Percentiles rank a stretch among this genome's conserved stretches.
Evolutionary conservation across 1,140 invertebrate genomes (phyloP).

Genomic region (Proctacanthus coquilletti): DNA sequence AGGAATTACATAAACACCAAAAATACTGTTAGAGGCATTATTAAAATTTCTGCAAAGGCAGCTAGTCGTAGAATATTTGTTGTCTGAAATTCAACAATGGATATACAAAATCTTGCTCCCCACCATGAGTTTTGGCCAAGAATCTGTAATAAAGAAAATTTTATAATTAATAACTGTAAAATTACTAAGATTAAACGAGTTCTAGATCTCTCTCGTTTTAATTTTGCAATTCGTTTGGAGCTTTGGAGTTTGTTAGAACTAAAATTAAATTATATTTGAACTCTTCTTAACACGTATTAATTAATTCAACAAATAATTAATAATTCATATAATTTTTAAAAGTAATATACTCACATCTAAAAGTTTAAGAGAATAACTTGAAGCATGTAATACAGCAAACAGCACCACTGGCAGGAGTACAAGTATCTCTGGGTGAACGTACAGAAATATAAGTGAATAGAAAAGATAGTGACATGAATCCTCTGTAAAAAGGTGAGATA

Average conservation of each 20-base stretch:
- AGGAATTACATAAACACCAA: conserved; percentile 80
- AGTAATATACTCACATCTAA: conserved; percentile 72
- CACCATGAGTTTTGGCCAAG: conserved; percentile 77
- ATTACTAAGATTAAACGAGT: too few relatives aligned
- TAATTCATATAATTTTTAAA: conserved; percentile 9
- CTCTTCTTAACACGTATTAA: too few relatives aligned
- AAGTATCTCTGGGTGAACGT: conserved; percentile 71
- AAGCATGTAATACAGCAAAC: conserved; percentile 80
- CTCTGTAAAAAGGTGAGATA: conserved; percentile 63
- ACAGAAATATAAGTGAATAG: conserved; percentile 87
- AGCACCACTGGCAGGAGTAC: conserved; percentile 77
- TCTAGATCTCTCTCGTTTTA: too few relatives aligned
- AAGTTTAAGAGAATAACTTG: conserved; percentile 73
- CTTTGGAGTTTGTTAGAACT: too few relatives aligned
- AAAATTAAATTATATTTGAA: too few relatives aligned
- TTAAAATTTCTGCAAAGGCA: conserved; percentile 78
- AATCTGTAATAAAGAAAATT: conserved; percentile 38
- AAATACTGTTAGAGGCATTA: conserved; percentile 73
- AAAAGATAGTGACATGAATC: conserved; percentile 95
- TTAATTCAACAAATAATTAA: conserved; percentile 3
- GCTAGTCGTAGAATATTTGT: conserved; percentile 72
- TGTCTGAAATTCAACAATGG: conserved; percentile 73
- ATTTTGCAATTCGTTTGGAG: too few relatives aligned
- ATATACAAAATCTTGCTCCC: conserved; percentile 71
- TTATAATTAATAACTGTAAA: too few relatives aligned